A percentile compares a stretch with the other conserved stretches of the same genome.
These are phyloP conservation scores for Hypercompe scribonia DNA, from an alignment of 2,888 invertebrate species.

Conservation along the genomic window DNA sequence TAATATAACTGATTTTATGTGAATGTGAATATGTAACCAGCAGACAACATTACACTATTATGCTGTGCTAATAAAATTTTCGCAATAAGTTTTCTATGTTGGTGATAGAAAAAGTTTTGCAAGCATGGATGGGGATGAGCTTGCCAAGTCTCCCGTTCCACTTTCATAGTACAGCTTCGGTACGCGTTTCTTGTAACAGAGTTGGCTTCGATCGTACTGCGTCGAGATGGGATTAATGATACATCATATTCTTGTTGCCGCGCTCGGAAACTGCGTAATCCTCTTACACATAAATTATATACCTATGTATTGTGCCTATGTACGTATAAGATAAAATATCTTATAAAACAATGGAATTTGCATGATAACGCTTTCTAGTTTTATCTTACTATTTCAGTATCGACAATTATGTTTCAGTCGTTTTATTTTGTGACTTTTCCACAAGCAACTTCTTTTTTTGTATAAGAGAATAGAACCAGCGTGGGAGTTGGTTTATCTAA, in stretches of 20 bases:
- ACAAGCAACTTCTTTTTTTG: not conserved
- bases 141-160: conserved; percentile 59
- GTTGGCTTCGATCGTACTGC: conserved; percentile 54
- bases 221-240: conserved; percentile 44
- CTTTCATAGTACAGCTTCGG: conserved; percentile 49
- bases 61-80: conserved; percentile 64
- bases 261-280: conserved; percentile 10
- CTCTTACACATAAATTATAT: not conserved
- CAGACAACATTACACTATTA: conserved; percentile 52
- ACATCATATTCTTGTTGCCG: conserved; percentile 40
- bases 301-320: not conserved
- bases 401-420: not conserved
- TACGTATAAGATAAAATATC: not conserved
- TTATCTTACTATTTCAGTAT: not conserved
- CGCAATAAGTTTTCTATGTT: conserved; percentile 68
- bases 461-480: no score
- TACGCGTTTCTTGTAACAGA: conserved; percentile 48
- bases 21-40: conserved; percentile 42
- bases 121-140: conserved; percentile 48
- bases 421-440: not conserved
- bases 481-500: no score
- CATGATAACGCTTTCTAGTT: not conserved
- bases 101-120: conserved; percentile 76
- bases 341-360: not conserved
- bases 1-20: conserved; percentile 59